Conservation (phyloP, 2,888 invertebrate species). For the Drosophila paranaensis region DNA sequence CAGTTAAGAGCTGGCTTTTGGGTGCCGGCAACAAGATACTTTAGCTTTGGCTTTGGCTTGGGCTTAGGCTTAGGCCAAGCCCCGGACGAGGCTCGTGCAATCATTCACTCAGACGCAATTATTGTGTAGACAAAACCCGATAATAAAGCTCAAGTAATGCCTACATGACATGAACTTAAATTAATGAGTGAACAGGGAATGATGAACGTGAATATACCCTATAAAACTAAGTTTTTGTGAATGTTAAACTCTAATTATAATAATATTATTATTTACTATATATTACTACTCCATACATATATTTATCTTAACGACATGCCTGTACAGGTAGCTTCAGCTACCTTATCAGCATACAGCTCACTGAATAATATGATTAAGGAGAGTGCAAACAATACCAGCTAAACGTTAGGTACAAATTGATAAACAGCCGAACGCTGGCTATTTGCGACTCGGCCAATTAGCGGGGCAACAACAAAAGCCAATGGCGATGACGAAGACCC, state of each 20-base stretch:
- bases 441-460: constrained; percentile 49
- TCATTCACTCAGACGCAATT: constrained; percentile 16
- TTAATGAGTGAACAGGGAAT: neutral
- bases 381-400: constrained; percentile 13
- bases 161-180: constrained; percentile 25
- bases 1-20: neutral
- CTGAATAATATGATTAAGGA: neutral
- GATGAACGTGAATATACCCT: constrained; percentile 17
- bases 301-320: neutral
- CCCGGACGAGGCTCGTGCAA: constrained; percentile 21
- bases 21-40: constrained; percentile 3
- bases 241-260: too few species aligned
- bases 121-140: constrained; percentile 22
- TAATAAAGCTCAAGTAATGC: constrained; percentile 24
- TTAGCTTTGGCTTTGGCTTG: neutral
- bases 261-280: too few species aligned
- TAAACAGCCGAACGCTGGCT: constrained; percentile 27
- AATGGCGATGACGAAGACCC: constrained; percentile 17
- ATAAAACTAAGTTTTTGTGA: too few species aligned
- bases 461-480: constrained; percentile 30
- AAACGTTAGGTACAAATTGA: constrained; percentile 32
- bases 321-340: neutral
- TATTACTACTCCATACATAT: too few species aligned
- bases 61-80: constrained; percentile 37
- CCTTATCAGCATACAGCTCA: constrained; percentile 2